Conservation (phyloP, 2,797 vertebrate species). For the Pipistrellus pipistrellus region DNA sequence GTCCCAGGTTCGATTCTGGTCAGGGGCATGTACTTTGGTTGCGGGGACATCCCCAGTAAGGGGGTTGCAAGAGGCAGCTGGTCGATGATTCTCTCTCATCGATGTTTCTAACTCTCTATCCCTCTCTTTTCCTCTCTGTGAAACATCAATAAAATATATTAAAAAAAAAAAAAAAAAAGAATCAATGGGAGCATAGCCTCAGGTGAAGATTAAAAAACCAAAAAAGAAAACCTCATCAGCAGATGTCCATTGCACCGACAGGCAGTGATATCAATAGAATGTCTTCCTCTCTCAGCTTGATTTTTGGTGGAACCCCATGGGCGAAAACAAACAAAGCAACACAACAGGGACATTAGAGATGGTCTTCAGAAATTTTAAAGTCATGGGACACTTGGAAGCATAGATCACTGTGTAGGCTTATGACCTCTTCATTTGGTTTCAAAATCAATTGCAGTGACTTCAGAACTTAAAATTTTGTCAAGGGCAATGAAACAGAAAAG, state of each 20-base stretch:
- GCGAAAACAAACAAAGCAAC: constrained; percentile 26
- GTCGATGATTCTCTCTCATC: too few species aligned
- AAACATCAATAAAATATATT: too few species aligned
- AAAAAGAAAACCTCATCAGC: background rate
- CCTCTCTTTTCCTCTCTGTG: too few species aligned
- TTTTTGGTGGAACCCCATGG: background rate
- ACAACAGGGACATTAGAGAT: background rate
- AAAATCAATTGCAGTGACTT: background rate
- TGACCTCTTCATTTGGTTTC: constrained; percentile 25
- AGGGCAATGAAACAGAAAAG: constrained; percentile 63
- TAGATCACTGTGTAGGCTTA: constrained; percentile 1
- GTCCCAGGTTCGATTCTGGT: too few species aligned
- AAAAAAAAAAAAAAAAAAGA: too few species aligned
- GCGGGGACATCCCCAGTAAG: too few species aligned
- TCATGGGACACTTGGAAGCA: background rate
- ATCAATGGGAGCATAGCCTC: background rate
- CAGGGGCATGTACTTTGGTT: too few species aligned
- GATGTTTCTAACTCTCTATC: too few species aligned
- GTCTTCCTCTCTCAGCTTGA: constrained; percentile 17
- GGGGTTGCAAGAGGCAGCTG: too few species aligned
- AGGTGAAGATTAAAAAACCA: background rate
- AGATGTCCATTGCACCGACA: background rate
- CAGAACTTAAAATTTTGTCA: constrained; percentile 58
- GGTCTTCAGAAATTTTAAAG: background rate
- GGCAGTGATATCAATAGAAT: background rate